These are phyloP conservation scores for Teleogryllus oceanicus DNA, from an alignment of 2,888 invertebrate genomes.

Conservation along the genomic window DNA sequence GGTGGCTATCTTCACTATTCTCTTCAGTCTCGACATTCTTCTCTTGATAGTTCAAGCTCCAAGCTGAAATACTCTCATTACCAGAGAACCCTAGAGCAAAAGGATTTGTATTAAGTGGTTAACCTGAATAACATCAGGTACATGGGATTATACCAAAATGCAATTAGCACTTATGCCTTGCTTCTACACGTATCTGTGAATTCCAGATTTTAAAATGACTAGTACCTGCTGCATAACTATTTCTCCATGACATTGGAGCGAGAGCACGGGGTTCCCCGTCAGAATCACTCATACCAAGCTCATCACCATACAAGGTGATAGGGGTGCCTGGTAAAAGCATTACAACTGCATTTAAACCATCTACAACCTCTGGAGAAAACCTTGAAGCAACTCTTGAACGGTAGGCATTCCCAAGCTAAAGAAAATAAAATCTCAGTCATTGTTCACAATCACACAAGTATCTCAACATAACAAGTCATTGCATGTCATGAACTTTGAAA, in stretches of 20 bases:
- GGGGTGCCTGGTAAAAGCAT: constrained; percentile 78
- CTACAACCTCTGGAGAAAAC: constrained; percentile 50
- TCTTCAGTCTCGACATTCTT: constrained; percentile 41
- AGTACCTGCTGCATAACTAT: constrained; percentile 35
- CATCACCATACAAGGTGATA: constrained; percentile 56
- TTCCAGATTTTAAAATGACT: background rate
- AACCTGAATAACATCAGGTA: background rate
- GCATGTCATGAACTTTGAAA: background rate
- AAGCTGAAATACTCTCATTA: background rate
- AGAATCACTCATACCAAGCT: constrained; percentile 49
- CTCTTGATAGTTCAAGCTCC: constrained; percentile 28
- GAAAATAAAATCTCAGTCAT: background rate
- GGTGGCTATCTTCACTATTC: constrained; percentile 39
- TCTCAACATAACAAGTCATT: background rate
- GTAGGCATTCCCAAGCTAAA: constrained; percentile 19
- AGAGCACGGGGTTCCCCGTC: constrained; percentile 38
- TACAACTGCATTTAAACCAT: constrained; percentile 61
- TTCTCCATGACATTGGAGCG: constrained; percentile 43
- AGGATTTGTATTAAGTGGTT: background rate
- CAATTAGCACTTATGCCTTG: too few relatives aligned
- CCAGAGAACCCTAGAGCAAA: background rate
- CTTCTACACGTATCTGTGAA: background rate
- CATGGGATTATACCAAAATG: too few relatives aligned
- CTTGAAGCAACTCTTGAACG: constrained; percentile 37
- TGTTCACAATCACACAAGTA: background rate